Evolutionary conservation across 2,113 vertebrate genomes (phyloP), one percentile per base, ranked within the genome.

Genomic region (Aplodontia rufa): DNA sequence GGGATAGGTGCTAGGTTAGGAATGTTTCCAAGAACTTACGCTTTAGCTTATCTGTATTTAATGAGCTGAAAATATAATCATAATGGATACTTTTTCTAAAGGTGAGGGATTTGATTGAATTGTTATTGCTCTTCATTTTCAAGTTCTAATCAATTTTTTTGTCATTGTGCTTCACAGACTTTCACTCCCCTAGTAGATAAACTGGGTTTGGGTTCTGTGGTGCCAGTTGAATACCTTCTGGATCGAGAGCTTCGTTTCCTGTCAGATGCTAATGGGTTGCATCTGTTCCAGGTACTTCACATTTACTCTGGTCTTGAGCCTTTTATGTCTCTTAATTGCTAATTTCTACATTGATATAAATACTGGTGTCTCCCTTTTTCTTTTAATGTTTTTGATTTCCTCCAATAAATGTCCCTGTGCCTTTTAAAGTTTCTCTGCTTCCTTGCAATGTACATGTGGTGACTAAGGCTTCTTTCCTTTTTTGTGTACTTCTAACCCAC

Each of bases 191-290:
- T 99, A 32, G 99, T 99, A 97, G 99, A 99, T 98, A 99, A 99
- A 92, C 98, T 99, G 95, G 99, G 99, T 76, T 98, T 99, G 96
- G 99, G 99, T 32, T 98, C 99, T 62, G 96, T 99, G 91, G 99
- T 99, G 98, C 99, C 99, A 83, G 99, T 99, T 58, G 99, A 99
- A 97, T 99, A 99, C 97, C 99, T 99, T 97, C 98, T 99, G 98
- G 99, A 98, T 96, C 99, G 98, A 97, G 99, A 98, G 83, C 98
- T 99, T 96, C 98, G 99, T 66, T 99, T 99, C 97, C 98, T 99
- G 28, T 98, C 99, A 53, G 99, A 99, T 98, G 99, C 99, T 96
- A 99, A 98, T 97, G 98, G 98, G 66, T 97, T 99, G 60, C 99
- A 99, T 97, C 98, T 98, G 87, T 99, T 99, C 98, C 99, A 99